Base-by-base conservation (phyloP, 2,888 invertebrate species). In the Himalopsyche tibetana region DNA sequence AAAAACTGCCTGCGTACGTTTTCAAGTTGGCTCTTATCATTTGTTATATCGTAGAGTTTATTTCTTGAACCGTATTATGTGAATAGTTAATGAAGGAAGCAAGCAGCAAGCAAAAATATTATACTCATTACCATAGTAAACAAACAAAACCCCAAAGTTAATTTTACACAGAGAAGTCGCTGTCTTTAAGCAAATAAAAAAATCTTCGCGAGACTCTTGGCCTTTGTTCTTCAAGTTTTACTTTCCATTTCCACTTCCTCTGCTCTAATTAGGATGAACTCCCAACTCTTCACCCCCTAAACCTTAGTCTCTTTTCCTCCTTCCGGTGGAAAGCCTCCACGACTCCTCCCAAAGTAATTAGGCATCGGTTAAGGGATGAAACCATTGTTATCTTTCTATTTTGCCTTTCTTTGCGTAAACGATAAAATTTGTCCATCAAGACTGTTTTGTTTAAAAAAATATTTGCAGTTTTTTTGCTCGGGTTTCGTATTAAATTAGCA, bases 301-400 rank as follows among this genome's bases (percentile, higher is more conserved):
- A 36, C 74, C 82, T 36, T n/a, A 82, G 40, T 63, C 74, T 55
- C 55, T 28, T 19, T 81, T 38, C 55, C 84, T 17, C 55, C 42
- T 80, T 82, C 28, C 79, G 19, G 63, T 28, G 63, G n/a, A 28
- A 51, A 8, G 28, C 55, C 40, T 40, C 82, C 51, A 15, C 51
- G 51, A 15, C 42, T 42, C 28, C 82, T 45, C 56, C 55, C 86
- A 82, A 63, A 86, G 86, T 86, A 86, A 86, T 86, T 86, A 86
- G 86, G 63, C 86, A 86, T 82, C 82, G 86, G 86, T 84, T 86
- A 86, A 86, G 79, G 80, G 80, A 86, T 69, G 86, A 86, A 84
- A 84, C 86, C 84, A 84, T 86, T 86, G 86, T 86, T 86, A 86
- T 86, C 86, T 82, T 69, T 82, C 86, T 82, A 86, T 84, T 86